Conservation (phyloP, 2,797 vertebrate species). For the Semotilus atromaculatus region DNA sequence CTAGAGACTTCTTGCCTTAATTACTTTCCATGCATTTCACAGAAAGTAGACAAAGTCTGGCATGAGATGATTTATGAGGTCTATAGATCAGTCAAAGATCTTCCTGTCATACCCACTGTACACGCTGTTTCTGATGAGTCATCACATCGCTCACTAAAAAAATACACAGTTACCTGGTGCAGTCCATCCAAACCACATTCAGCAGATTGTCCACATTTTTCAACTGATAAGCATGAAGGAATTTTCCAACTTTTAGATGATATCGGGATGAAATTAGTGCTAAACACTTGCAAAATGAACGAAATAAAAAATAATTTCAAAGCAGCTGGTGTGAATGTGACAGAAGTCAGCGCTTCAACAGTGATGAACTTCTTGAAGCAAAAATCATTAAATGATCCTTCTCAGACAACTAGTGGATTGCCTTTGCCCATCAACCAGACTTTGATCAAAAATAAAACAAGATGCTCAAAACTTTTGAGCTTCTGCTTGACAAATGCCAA, state of each 20-base stretch:
- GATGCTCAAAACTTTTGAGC: constrained; percentile 68
- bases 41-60: constrained; percentile 68
- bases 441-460: constrained; percentile 65
- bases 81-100: constrained; percentile 72
- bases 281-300: not conserved
- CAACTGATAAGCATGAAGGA: accelerated
- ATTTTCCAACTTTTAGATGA: constrained; percentile 67
- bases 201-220: constrained; percentile 65
- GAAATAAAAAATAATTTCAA: constrained; percentile 62
- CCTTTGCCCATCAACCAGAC: constrained; percentile 72
- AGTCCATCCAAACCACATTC: constrained; percentile 61
- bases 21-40: constrained; percentile 74
- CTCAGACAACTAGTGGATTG: constrained; percentile 61
- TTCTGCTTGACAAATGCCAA: constrained; percentile 66
- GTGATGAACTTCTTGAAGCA: constrained; percentile 68
- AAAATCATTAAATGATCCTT: constrained; percentile 69
- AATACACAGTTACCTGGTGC: constrained; percentile 69
- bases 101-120: constrained; percentile 77
- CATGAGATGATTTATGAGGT: constrained; percentile 75
- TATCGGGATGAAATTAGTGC: constrained; percentile 75
- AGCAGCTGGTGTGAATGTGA: constrained; percentile 66
- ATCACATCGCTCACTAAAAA: not conserved
- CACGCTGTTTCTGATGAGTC: constrained; percentile 31
- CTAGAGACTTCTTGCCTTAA: constrained; percentile 63
- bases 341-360: constrained; percentile 58